Evolutionary conservation across 2,797 vertebrate species (phyloP).

Genomic region (Pempheris klunzingeri): DNA sequence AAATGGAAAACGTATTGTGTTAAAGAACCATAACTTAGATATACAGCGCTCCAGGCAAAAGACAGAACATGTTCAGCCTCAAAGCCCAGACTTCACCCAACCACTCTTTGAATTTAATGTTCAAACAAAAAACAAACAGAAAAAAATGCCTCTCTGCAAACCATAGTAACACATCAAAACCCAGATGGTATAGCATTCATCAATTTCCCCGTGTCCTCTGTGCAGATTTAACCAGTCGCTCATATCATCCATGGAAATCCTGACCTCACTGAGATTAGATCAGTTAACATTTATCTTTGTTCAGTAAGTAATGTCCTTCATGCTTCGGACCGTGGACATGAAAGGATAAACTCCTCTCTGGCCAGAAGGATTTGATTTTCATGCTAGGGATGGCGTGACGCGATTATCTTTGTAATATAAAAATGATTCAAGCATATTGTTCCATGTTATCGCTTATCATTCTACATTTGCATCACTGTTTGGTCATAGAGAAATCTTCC

Average conservation of each 20-base stretch:
- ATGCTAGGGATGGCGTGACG: not conserved
- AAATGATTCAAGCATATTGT: conserved; percentile 15
- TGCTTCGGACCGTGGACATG: conserved; percentile 26
- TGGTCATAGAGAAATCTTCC: not conserved
- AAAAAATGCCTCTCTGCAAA: not conserved
- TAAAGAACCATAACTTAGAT: not conserved
- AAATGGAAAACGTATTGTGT: not conserved
- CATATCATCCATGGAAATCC: conserved; percentile 17
- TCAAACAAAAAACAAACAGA: not conserved
- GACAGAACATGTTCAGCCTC: not conserved
- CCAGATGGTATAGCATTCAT: conserved; percentile 1
- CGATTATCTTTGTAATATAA: conserved; percentile 26
- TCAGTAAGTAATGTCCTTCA: conserved; percentile 37
- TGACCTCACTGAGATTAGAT: conserved; percentile 37
- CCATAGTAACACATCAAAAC: conserved; percentile 8
- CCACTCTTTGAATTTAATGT: not conserved
- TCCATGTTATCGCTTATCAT: conserved; percentile 7
- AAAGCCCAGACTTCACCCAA: not conserved
- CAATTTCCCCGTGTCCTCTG: not conserved
- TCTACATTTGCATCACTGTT: conserved; percentile 7
- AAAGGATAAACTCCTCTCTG: conserved; percentile 37
- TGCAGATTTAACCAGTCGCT: conserved; percentile 24
- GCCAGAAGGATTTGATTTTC: conserved; percentile 47
- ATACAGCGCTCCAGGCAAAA: not conserved
- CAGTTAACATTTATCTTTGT: conserved; percentile 52